A percentile compares a stretch with the other conserved stretches of the same genome.
These are phyloP conservation scores for Aphaenogaster floridana DNA, from an alignment of 1,140 invertebrate species.

Conservation along the genomic window DNA sequence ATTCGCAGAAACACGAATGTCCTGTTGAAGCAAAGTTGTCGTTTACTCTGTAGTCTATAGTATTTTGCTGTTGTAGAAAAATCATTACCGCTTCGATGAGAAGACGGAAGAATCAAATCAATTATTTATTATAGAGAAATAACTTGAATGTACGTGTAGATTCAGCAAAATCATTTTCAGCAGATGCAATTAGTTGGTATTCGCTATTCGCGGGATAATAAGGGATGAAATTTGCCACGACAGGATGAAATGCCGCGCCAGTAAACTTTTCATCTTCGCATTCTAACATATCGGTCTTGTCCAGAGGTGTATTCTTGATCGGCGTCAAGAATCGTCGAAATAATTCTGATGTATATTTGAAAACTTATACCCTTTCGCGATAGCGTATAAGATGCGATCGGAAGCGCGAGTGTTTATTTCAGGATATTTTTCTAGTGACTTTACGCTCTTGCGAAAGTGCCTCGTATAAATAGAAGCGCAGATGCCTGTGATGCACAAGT, in stretches of 20 bases:
- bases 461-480: slow-evolving; percentile 82
- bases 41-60: no score
- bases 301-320: background rate
- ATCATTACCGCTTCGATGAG: no score
- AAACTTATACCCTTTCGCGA: slow-evolving; percentile 4
- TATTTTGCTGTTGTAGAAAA: no score
- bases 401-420: slow-evolving; percentile 80
- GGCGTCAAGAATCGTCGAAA: background rate
- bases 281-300: background rate
- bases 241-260: background rate
- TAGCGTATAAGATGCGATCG: slow-evolving; percentile 1
- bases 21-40: no score
- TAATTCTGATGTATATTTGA: background rate
- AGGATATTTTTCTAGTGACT: slow-evolving; percentile 85
- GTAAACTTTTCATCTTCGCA: background rate
- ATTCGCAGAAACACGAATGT: no score
- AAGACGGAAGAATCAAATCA: no score
- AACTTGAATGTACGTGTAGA: background rate
- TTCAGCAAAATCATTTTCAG: background rate
- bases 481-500: slow-evolving; percentile 64
- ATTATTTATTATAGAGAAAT: no score
- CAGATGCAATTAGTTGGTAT: background rate
- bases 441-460: slow-evolving; percentile 71
- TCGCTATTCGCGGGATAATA: background rate
- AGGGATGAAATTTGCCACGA: background rate